Evolutionary conservation across 2,888 invertebrate species (phyloP).

Genomic region (Limnephilus rhombicus): DNA sequence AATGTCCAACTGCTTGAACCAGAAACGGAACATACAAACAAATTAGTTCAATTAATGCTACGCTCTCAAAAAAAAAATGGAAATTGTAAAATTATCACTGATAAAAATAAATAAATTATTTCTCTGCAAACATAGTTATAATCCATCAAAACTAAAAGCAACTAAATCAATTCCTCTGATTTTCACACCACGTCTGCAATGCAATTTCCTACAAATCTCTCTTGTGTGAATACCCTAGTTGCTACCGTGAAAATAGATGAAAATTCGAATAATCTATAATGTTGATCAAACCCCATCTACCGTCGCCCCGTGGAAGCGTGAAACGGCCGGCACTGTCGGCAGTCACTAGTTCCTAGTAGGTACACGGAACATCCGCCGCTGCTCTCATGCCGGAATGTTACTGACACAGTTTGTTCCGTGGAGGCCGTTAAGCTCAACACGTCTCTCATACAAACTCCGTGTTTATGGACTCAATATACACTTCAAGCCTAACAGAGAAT

Average conservation of each 20-base stretch:
- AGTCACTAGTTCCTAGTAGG: background rate
- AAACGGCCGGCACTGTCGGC: background rate
- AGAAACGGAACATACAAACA: too few species aligned
- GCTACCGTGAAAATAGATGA: background rate
- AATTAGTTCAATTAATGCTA: too few species aligned
- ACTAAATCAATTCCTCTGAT: background rate
- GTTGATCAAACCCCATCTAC: constrained; percentile 16
- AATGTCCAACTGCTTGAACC: too few species aligned
- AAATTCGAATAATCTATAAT: constrained; percentile 19
- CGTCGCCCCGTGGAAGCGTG: background rate
- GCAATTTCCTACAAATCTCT: background rate
- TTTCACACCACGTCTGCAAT: background rate
- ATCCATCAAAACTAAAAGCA: background rate
- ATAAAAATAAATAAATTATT: too few species aligned
- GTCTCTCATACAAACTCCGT: background rate
- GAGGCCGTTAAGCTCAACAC: background rate
- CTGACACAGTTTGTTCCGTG: background rate
- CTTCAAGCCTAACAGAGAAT: background rate
- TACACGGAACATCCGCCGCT: background rate
- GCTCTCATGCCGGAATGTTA: background rate
- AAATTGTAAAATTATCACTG: too few species aligned
- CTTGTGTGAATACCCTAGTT: background rate
- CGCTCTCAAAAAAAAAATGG: too few species aligned
- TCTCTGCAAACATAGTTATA: too few species aligned
- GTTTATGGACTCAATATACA: background rate